Percentiles rank a stretch among this genome's conserved stretches.
Conservation (phyloP, 53 echinoderm and acorn worm species). For the Echinometra lucunter region DNA sequence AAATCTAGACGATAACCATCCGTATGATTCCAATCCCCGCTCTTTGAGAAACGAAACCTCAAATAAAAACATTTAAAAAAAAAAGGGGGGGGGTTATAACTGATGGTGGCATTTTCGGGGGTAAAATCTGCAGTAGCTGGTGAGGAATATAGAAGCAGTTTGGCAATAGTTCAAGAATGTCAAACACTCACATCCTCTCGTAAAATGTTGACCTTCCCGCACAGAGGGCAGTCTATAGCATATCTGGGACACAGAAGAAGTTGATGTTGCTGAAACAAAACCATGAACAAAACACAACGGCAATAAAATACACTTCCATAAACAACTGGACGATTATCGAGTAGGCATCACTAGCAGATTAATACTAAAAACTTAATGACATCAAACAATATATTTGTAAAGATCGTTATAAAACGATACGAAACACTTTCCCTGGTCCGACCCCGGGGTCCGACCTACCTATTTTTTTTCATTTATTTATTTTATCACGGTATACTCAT, state of each 20-base stretch:
- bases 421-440: too few relatives aligned
- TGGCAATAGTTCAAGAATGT: background rate
- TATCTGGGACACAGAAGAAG: conserved; percentile 78
- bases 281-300: background rate
- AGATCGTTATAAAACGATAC: too few relatives aligned
- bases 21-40: background rate
- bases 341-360: too few relatives aligned
- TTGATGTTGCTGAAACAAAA: conserved; percentile 77
- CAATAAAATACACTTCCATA: too few relatives aligned
- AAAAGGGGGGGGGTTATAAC: background rate
- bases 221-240: conserved; percentile 80
- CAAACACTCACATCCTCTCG: conserved; percentile 80
- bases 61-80: too few relatives aligned
- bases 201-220: conserved; percentile 77
- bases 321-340: too few relatives aligned
- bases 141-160: background rate
- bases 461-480: too few relatives aligned
- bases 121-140: background rate
- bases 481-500: too few relatives aligned
- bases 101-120: background rate
- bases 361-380: too few relatives aligned
- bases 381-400: too few relatives aligned
- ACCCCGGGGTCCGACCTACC: too few relatives aligned
- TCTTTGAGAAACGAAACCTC: background rate
- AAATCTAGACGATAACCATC: too few relatives aligned